A percentile compares a stretch with the other conserved stretches of the same genome.
Evolutionary conservation across 2,797 vertebrate genomes (phyloP).

Genomic region (Chrosomus eos): DNA sequence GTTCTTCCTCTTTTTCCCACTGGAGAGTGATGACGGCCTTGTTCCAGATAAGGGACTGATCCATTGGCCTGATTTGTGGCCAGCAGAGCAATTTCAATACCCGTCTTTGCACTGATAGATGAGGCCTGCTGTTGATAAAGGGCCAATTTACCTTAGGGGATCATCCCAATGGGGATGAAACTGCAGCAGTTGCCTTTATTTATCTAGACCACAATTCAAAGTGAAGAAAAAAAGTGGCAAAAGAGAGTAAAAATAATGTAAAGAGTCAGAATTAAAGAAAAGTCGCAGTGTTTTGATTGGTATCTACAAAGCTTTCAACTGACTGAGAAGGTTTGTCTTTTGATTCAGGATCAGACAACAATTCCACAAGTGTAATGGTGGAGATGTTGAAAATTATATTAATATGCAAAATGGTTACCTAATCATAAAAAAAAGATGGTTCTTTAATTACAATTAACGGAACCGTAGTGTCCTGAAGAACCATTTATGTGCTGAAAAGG

Average conservation of each 20-base stretch:
- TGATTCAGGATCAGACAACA: too few relatives aligned
- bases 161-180: slow-evolving; percentile 79
- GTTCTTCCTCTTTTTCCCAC: slow-evolving; percentile 72
- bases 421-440: too few relatives aligned
- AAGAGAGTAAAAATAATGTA: slow-evolving; percentile 49
- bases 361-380: too few relatives aligned
- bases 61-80: slow-evolving; percentile 82
- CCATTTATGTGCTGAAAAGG: too few relatives aligned
- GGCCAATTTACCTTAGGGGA: slow-evolving; percentile 79
- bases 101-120: slow-evolving; percentile 79
- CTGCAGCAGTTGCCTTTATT: slow-evolving; percentile 78
- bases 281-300: slow-evolving; percentile 49
- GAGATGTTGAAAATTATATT: too few relatives aligned
- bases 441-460: too few relatives aligned
- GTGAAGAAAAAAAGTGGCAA: slow-evolving; percentile 62
- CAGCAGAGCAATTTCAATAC: slow-evolving; percentile 81
- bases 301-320: slow-evolving; percentile 39
- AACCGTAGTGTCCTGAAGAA: too few relatives aligned
- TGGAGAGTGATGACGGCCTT: slow-evolving; percentile 80
- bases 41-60: slow-evolving; percentile 78
- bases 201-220: slow-evolving; percentile 71
- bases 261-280: slow-evolving; percentile 58
- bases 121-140: slow-evolving; percentile 78
- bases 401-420: too few relatives aligned
- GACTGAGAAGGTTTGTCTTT: slow-evolving; percentile 12